A percentile compares a stretch with the other conserved stretches of the same genome.
Evolutionary conservation across 2,113 vertebrate genomes (phyloP).

Genomic region (Ancistrus triradiatus): DNA sequence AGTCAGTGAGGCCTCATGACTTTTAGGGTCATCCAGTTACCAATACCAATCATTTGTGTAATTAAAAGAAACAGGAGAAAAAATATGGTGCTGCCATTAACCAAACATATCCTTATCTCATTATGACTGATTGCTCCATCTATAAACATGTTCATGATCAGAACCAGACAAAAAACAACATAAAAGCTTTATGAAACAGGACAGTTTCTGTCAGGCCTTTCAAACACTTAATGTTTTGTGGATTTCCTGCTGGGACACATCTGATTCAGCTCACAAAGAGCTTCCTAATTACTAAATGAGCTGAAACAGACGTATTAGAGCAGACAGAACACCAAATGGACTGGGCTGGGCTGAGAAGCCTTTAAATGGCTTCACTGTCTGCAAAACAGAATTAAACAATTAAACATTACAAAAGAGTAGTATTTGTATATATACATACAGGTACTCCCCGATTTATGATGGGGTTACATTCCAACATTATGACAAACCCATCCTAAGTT

Average conservation of each 20-base stretch:
- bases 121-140: conserved; percentile 4
- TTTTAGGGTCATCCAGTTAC: background rate
- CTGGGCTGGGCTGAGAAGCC: background rate
- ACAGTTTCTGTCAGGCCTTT: background rate
- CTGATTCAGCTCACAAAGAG: background rate
- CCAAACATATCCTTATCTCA: background rate
- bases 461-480: no score
- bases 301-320: no score
- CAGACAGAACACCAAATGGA: no score
- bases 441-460: no score
- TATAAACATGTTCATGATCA: background rate
- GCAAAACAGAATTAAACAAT: no score
- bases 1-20: background rate
- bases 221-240: background rate
- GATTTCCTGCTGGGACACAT: background rate
- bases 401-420: no score
- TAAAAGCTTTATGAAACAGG: no score
- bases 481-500: no score
- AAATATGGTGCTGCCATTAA: conserved; percentile 8
- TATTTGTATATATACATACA: no score
- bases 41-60: conserved; percentile 9
- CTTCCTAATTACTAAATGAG: background rate
- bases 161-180: background rate
- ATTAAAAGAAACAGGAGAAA: conserved; percentile 13
- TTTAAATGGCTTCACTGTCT: no score